phyloP scores from a whole-genome alignment of 2,888 invertebrate species.

The Tipula lateralis region DNA sequence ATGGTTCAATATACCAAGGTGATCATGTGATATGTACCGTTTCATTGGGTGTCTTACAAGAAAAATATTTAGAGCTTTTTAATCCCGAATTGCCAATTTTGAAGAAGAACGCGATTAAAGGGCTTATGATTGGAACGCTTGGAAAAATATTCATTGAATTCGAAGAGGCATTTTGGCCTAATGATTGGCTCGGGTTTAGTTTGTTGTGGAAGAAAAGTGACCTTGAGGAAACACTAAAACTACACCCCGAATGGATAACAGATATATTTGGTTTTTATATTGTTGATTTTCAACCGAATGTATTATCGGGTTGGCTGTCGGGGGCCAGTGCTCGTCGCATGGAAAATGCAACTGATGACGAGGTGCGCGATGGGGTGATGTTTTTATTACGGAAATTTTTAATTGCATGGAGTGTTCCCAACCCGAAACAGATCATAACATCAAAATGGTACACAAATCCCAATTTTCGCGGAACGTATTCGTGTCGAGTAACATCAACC shows the following conservation, averaged over 20 bases:
- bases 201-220: constrained; percentile 57
- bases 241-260: constrained; percentile 37
- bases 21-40: constrained; percentile 59
- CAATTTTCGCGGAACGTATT: constrained; percentile 61
- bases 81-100: constrained; percentile 50
- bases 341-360: constrained; percentile 56
- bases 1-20: constrained; percentile 50
- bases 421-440: constrained; percentile 39
- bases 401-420: constrained; percentile 42
- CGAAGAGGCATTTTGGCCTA: constrained; percentile 56
- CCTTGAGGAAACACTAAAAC: constrained; percentile 36
- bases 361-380: constrained; percentile 45
- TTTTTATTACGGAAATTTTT: constrained; percentile 46
- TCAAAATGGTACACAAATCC: constrained; percentile 63
- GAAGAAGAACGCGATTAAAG: constrained; percentile 53
- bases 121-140: constrained; percentile 57
- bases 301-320: constrained; percentile 67
- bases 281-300: constrained; percentile 57
- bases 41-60: constrained; percentile 60
- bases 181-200: constrained; percentile 52
- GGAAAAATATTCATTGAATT: constrained; percentile 61
- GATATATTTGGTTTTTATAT: constrained; percentile 66
- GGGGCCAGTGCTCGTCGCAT: constrained; percentile 58
- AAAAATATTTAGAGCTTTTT: constrained; percentile 47
- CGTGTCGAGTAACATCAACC: constrained; percentile 55